Evolutionary conservation across 2,888 invertebrate genomes (phyloP).

Genomic region (Saturnia pavonia): DNA sequence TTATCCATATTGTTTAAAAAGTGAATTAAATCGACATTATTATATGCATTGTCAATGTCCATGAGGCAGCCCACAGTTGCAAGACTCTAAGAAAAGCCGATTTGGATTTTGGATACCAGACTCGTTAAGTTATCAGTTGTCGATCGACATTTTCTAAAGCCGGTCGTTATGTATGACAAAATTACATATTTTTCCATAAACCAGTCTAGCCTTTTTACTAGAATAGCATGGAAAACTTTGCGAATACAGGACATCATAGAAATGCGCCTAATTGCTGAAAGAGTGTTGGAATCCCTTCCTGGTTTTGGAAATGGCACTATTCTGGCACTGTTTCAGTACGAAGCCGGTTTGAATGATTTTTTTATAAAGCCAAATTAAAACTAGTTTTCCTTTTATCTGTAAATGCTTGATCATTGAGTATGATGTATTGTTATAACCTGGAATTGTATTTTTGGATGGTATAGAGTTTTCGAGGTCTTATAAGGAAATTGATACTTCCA

Average conservation of each 20-base stretch:
- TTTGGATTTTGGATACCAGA: conserved; percentile 24
- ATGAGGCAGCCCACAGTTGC: conserved; percentile 30
- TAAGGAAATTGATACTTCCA: no score
- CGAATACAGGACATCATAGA: conserved; percentile 27
- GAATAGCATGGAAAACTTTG: conserved; percentile 27
- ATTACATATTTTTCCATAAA: conserved; percentile 20
- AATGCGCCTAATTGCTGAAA: conserved; percentile 26
- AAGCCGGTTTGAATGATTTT: conserved; percentile 17
- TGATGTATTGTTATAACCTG: conserved; percentile 4
- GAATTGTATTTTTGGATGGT: neutral
- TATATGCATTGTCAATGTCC: no score
- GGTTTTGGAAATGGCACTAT: conserved; percentile 33
- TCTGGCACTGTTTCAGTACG: conserved; percentile 31
- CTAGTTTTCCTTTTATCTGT: conserved; percentile 18
- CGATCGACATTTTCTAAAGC: conserved; percentile 26
- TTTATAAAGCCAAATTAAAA: conserved; percentile 22
- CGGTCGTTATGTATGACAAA: conserved; percentile 23
- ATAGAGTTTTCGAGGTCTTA: no score
- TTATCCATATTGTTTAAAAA: conserved; percentile 29
- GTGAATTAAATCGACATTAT: conserved; percentile 20
- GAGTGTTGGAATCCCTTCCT: conserved; percentile 6
- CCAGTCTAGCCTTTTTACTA: conserved; percentile 24
- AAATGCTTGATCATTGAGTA: conserved; percentile 27
- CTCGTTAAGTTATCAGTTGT: conserved; percentile 24
- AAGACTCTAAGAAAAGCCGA: conserved; percentile 28